Percentiles rank a stretch among this genome's conserved stretches.
These are phyloP conservation scores for Chaetophractus vellerosus DNA, from an alignment of 2,797 vertebrate genomes.

Conservation along the genomic window DNA sequence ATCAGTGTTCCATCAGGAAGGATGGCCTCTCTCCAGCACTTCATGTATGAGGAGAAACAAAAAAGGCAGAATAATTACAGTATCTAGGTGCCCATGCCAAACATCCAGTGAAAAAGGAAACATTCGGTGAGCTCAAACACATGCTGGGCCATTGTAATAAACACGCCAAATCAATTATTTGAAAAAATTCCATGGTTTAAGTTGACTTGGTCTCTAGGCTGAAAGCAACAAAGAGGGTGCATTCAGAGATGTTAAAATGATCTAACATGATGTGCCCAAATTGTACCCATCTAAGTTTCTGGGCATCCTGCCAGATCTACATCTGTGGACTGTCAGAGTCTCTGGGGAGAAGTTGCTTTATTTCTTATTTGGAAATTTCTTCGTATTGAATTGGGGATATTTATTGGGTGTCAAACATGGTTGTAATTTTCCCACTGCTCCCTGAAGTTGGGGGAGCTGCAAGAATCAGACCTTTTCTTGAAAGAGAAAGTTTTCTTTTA, in stretches of 20 bases:
- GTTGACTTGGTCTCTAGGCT: not conserved
- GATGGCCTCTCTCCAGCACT: not conserved
- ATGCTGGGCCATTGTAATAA: not conserved
- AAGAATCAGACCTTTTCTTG: not conserved
- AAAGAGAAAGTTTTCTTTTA: slow-evolving; percentile 24
- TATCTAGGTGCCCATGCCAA: not conserved
- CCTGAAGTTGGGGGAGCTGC: not conserved
- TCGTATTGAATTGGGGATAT: not conserved
- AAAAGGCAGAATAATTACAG: slow-evolving; percentile 26
- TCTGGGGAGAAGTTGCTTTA: not conserved
- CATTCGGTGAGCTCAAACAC: not conserved
- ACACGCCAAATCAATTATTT: slow-evolving; percentile 40
- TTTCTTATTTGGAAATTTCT: slow-evolving; percentile 58
- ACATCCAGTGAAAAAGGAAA: slow-evolving; percentile 32
- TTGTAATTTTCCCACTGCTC: not conserved
- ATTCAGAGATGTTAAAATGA: not conserved
- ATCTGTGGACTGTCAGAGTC: not conserved
- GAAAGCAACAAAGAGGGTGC: slow-evolving; percentile 1
- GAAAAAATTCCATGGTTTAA: not conserved
- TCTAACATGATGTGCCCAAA: not conserved
- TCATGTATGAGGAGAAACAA: slow-evolving; percentile 28
- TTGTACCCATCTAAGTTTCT: not conserved
- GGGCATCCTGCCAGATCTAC: not conserved
- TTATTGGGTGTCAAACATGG: not conserved
- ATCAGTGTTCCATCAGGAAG: not conserved